Percentiles rank a stretch among this genome's conserved stretches.
These are phyloP conservation scores for Omphaloscelis lunosa DNA, from an alignment of 2,888 invertebrate genomes.

Conservation along the genomic window DNA sequence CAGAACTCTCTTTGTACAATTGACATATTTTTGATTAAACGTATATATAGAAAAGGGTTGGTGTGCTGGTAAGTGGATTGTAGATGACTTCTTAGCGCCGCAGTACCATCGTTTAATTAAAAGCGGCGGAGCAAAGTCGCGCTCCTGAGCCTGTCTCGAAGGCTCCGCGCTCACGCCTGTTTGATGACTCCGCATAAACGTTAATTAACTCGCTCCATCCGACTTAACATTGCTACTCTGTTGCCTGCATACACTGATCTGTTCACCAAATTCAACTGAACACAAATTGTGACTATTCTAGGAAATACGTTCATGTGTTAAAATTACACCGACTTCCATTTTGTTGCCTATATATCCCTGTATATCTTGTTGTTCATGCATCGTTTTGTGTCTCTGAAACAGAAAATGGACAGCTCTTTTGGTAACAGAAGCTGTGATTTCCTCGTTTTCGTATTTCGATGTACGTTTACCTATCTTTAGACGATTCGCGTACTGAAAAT, in stretches of 20 bases:
- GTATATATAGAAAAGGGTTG: constrained; percentile 52
- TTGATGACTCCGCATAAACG: constrained; percentile 83
- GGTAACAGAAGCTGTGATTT: constrained; percentile 73
- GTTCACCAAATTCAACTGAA: constrained; percentile 61
- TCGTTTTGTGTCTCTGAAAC: constrained; percentile 41
- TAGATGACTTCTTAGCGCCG: constrained; percentile 71
- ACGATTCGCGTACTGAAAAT: constrained; percentile 81
- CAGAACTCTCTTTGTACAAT: constrained; percentile 31
- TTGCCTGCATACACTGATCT: constrained; percentile 59
- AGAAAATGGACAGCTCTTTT: constrained; percentile 68
- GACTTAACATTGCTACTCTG: constrained; percentile 72
- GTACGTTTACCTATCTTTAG: constrained; percentile 75
- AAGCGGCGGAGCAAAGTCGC: constrained; percentile 75
- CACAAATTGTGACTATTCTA: constrained; percentile 44
- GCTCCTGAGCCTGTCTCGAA: constrained; percentile 73
- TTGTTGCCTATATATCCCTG: not conserved
- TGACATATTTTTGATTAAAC: constrained; percentile 62
- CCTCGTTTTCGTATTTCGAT: constrained; percentile 73
- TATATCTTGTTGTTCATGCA: constrained; percentile 9
- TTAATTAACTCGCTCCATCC: constrained; percentile 83
- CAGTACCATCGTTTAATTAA: constrained; percentile 79
- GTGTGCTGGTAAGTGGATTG: constrained; percentile 67
- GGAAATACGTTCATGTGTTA: constrained; percentile 27
- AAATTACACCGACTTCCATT: constrained; percentile 28
- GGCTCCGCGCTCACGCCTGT: constrained; percentile 73